Evolutionary conservation across 2,113 vertebrate genomes (phyloP).

Genomic region (Parotia lawesii): DNA sequence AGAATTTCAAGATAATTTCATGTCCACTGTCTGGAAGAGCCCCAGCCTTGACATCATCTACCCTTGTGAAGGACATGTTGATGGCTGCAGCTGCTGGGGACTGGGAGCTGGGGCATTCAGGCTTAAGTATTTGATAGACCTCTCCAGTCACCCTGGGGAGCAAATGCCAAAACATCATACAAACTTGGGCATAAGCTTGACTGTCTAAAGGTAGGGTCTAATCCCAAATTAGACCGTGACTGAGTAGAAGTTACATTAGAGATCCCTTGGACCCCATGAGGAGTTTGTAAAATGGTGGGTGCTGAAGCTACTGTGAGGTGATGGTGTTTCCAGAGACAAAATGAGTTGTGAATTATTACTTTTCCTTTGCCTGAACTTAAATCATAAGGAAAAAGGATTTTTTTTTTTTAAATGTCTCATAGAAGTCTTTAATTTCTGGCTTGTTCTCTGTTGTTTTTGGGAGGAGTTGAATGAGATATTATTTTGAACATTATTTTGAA

Average conservation of each 20-base stretch:
- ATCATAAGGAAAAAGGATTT: background rate
- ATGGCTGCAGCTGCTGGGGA: background rate
- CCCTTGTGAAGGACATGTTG: fast-evolving
- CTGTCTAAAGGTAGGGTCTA: background rate
- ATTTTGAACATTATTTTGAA: background rate
- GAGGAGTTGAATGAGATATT: background rate
- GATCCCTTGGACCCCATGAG: fast-evolving
- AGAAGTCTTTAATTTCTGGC: background rate
- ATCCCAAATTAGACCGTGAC: background rate
- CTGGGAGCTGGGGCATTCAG: background rate
- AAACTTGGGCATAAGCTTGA: fast-evolving
- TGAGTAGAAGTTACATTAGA: background rate
- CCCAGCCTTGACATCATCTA: background rate
- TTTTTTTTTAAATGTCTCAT: background rate
- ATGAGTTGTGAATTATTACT: background rate
- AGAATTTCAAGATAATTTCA: background rate
- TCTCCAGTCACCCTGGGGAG: background rate
- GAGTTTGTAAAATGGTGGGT: background rate
- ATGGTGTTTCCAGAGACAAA: background rate
- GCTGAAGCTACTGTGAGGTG: background rate
- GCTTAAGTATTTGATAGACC: background rate
- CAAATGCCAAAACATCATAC: fast-evolving
- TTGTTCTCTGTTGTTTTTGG: background rate
- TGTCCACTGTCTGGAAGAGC: fast-evolving
- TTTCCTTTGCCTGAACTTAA: background rate